A percentile compares a stretch with the other conserved stretches of the same genome.
These are phyloP conservation scores for Ochotona princeps DNA, from an alignment of 2,113 vertebrate genomes.

Conservation along the genomic window DNA sequence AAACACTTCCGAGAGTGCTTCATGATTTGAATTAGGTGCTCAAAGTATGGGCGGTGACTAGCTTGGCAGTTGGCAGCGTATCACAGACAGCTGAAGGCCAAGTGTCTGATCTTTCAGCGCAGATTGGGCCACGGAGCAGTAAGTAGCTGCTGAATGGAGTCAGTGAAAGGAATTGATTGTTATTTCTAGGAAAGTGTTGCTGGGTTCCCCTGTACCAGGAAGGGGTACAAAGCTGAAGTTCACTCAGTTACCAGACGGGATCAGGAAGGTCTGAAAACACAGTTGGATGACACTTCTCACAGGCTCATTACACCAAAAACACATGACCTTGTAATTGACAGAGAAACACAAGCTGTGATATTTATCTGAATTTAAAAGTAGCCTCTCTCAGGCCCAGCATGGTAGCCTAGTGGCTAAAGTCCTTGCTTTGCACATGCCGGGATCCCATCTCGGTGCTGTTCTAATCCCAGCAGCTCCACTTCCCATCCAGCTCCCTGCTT, in stretches of 20 bases:
- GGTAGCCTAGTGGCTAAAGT: too few relatives aligned
- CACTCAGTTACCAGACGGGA: neutral
- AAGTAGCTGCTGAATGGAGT: neutral
- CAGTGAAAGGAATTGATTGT: neutral
- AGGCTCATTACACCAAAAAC: neutral
- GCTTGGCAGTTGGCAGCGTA: fast-evolving
- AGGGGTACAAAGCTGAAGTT: neutral
- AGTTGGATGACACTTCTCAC: neutral
- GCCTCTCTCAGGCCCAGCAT: neutral
- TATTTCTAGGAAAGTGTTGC: neutral
- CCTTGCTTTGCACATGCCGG: too few relatives aligned
- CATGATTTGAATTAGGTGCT: neutral
- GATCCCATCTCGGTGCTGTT: too few relatives aligned
- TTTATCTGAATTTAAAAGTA: conserved; percentile 42
- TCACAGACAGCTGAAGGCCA: neutral
- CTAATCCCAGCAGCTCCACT: too few relatives aligned
- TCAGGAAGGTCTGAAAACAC: neutral
- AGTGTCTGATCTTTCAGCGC: neutral
- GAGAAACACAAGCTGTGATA: neutral
- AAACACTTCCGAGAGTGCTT: neutral
- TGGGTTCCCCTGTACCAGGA: neutral
- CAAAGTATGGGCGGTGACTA: fast-evolving
- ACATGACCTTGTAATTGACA: neutral
- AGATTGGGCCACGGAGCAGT: neutral
- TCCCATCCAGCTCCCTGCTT: too few relatives aligned